These are phyloP conservation scores for Drosophila obscura DNA, from an alignment of 1,140 invertebrate genomes.

Conservation along the genomic window DNA sequence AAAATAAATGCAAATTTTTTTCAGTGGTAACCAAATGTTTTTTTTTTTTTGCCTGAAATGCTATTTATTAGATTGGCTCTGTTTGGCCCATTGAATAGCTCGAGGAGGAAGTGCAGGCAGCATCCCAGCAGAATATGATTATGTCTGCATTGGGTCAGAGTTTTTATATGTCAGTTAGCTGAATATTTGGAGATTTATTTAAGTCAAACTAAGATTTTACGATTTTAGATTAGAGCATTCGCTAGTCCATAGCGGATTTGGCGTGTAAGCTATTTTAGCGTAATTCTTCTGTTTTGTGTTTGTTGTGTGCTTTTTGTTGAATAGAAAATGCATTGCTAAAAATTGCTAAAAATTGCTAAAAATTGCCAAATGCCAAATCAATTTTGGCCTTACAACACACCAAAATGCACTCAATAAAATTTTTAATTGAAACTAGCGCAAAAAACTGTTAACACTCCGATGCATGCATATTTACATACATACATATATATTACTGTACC, in stretches of 20 bases:
- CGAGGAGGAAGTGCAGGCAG: background rate
- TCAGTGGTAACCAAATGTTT: background rate
- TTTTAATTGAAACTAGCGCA: constrained; percentile 45
- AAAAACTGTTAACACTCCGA: constrained; percentile 16
- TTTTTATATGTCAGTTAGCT: no score
- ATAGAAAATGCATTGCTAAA: constrained; percentile 15
- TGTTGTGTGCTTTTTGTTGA: constrained; percentile 15
- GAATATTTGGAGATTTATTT: no score
- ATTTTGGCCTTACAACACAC: constrained; percentile 49
- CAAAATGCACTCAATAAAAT: constrained; percentile 38
- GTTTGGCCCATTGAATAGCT: constrained; percentile 10
- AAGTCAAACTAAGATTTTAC: no score
- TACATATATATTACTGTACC: no score
- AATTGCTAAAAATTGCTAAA: constrained; percentile 1
- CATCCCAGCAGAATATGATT: background rate
- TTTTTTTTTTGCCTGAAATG: constrained; percentile 14
- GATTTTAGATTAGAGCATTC: no score
- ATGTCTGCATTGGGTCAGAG: no score
- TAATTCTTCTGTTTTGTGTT: constrained; percentile 24
- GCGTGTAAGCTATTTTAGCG: background rate
- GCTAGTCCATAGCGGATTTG: no score
- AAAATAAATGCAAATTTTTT: constrained; percentile 2
- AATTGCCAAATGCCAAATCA: constrained; percentile 32
- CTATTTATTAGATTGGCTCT: constrained; percentile 11
- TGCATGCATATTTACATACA: no score